A percentile compares a stretch with the other conserved stretches of the same genome.
Conservation (phyloP, 2,113 vertebrate species). For the Euleptes europaea region DNA sequence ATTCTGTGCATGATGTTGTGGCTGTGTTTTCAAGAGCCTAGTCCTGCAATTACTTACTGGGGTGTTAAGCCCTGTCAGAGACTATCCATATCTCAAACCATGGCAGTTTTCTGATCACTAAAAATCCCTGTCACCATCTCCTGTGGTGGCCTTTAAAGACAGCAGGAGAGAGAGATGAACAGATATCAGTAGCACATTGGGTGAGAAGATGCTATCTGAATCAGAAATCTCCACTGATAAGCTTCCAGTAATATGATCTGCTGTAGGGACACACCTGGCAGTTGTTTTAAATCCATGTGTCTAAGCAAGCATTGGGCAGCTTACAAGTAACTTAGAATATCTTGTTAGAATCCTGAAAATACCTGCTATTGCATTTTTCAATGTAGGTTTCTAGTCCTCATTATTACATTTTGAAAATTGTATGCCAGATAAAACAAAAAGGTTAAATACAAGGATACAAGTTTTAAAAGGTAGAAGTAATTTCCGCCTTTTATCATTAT, state of each 20-base stretch:
- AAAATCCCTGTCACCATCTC: too few relatives aligned
- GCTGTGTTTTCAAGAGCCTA: background rate
- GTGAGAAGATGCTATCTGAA: too few relatives aligned
- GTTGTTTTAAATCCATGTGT: background rate
- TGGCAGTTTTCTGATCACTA: background rate
- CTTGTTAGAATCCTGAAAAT: background rate
- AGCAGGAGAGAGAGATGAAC: too few relatives aligned
- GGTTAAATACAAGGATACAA: background rate
- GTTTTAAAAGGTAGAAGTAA: background rate
- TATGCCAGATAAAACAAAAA: background rate
- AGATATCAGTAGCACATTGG: too few relatives aligned
- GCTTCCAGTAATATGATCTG: too few relatives aligned
- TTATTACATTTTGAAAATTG: background rate
- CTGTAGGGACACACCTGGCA: too few relatives aligned
- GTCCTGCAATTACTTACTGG: background rate
- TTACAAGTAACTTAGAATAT: background rate
- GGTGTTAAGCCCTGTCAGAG: background rate
- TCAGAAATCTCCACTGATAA: too few relatives aligned
- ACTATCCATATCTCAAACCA: background rate
- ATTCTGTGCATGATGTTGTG: background rate
- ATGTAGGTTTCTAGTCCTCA: background rate
- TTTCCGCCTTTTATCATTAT: background rate
- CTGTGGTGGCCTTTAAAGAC: too few relatives aligned
- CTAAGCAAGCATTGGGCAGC: background rate
- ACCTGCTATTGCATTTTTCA: background rate